Base-by-base conservation (phyloP, 2,113 vertebrate genomes). In the Notiomystis cincta region DNA sequence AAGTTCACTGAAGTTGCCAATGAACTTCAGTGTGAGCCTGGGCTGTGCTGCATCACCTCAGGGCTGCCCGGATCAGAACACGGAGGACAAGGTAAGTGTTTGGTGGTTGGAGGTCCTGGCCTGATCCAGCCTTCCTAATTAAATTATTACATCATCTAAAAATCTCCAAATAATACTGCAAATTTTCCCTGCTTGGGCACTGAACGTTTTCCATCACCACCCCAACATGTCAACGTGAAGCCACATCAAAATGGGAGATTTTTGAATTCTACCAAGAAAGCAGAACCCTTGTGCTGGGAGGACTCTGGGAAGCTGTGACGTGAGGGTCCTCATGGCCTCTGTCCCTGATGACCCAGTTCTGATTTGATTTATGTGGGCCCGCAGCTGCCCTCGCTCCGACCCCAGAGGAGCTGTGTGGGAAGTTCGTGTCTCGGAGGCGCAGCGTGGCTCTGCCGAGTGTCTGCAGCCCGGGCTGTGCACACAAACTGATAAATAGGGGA, bases 291-390 rank as follows among this genome's bases (percentile, higher is more conserved):
- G 93, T 93, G 96, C 96, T 21, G 88, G 82, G 95, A 88, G 96
- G 76, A 79, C 94, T 96, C 96, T 96, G 96, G 97, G 96, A 97
- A 96, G 94, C 79, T 48, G 94, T 97, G 97, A 97, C 97, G 90
- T 91, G 93, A 96, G 91, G 95, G 77, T 97, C 94, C 95, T 91
- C 94, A 77, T 94, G 97, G 95, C 97, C 95, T 96, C 94, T 95
- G 95, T 97, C 95, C 95, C 96, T 93, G 94, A 96, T 97, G 95
- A 98, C 97, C 97, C 97, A 96, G 97, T 97, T 98, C 51, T 96
- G 97, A 88, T 96, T 97, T 98, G 98, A 98, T 98, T 98, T 97
- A 98, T 98, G 97, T 93, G 89, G 96, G 89, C 92, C 95, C 93
- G 88, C 90, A 66, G 96, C 96, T 98, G 98, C 97, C 97, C 98